Evolutionary conservation across 2,113 vertebrate genomes (phyloP), one percentile per base, ranked within the genome.

Genomic region (Crotalus viridis): DNA sequence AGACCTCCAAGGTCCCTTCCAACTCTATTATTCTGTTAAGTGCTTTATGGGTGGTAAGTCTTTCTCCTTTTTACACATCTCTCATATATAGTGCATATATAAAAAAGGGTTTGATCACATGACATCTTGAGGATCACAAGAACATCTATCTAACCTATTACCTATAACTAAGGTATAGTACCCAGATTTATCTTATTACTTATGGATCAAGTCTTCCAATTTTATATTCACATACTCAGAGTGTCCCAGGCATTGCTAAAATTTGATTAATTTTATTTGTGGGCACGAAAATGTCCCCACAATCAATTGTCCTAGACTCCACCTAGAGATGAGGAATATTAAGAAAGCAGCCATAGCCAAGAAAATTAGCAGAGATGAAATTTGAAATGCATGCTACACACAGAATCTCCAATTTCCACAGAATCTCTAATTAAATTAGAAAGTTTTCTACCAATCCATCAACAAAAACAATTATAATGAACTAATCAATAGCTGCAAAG

Each of bases 111-210:
- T 33, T 21, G 17, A 81, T 81, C 5, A 81, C 5, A 39, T 39
- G 69, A 81, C 69, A 39, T 81, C n/a, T 39, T 43, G 33, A 81
- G 33, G 6, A 21, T 81, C 74, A 56, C 55, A 55, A 55, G 54
- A 55, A 55, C 15, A 17, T 55, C 54, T 81, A 81, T 39, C 15
- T 81, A 81, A 43, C 33, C 39, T 39, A 17, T 43, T 19, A 43
- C 15, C 74, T 21, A 81, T 39, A 54, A 74, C 64, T 95, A 46
- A 12, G 90, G 91, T 86, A 89, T 95, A 13, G 22, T 85, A 55
- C 69, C 22, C 74, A 56, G 8, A 28, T 28, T 85, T 22, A 21
- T 56, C 33, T 86, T 64, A 21, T 48, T 87, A 33, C 28, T 52
- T 17, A 19, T 33, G 74, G 74, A 43, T 26, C 19, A 55, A 85